phyloP scores from a whole-genome alignment of 2,113 vertebrate genomes.

The Cygnus atratus region DNA sequence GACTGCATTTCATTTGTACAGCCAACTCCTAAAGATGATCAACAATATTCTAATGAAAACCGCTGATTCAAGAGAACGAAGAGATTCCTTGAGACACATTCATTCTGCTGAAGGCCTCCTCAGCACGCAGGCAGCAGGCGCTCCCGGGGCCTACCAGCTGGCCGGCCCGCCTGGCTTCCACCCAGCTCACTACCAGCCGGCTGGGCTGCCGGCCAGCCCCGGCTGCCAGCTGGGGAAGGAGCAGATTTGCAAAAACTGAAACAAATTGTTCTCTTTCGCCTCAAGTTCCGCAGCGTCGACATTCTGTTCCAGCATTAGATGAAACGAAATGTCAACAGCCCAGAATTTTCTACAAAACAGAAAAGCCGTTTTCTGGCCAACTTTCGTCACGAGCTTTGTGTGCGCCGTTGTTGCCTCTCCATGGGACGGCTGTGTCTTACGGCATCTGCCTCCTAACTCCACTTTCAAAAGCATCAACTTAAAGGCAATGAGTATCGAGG shows the following conservation, averaged over 20 bases:
- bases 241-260: not conserved
- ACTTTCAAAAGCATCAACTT: not conserved
- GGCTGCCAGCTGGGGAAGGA: not conserved
- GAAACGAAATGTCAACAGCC: not conserved
- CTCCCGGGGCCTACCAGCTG: not conserved
- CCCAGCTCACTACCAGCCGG: not conserved
- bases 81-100: not conserved
- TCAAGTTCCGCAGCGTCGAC: not conserved
- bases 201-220: accelerated
- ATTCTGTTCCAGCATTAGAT: not conserved
- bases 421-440: not conserved
- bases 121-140: not conserved
- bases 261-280: not conserved
- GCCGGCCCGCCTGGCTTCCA: not conserved
- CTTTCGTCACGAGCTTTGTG: not conserved
- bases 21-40: not conserved
- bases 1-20: not conserved
- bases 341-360: not conserved
- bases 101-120: not conserved
- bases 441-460: not conserved
- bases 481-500: not conserved
- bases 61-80: not conserved
- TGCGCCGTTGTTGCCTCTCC: not conserved
- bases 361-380: not conserved
- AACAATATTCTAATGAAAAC: not conserved